Evolutionary conservation across 2,113 vertebrate species (phyloP), one percentile per base, ranked within the genome.

Genomic region (Lota lota): DNA sequence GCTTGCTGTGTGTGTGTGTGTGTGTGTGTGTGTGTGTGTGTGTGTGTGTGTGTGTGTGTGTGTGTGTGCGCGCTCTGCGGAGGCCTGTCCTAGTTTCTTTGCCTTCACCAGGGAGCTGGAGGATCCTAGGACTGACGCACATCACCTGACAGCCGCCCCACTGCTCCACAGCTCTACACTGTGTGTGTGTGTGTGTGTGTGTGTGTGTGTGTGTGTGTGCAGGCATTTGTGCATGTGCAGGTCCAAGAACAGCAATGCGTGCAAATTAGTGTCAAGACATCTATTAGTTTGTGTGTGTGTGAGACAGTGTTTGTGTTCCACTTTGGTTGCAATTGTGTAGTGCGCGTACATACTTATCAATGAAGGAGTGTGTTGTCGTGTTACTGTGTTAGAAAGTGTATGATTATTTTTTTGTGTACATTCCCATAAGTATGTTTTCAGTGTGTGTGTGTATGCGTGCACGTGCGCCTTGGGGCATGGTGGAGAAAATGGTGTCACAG

Each of bases 81-180:
- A 92, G 92, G 88, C 91, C 90, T 93, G 91, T 91, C 92, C 92
- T 91, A 92, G 86, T 88, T 92, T 92, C 84, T 76, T 84, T 85
- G 80, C 82, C 83, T 87, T 90, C 92, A 85, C 91, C 85, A 79
- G 92, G 91, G 91, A 93, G 78, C 86, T 61, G 7, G 77, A 82
- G 89, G 87, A 91, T 92, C 90, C 91, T 90, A 91, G 88, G 88
- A 89, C 91, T 92, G 88, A 88, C 87, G 89, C 91, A 86, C 87
- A 91, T 92, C 91, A 93, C 92, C 92, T 92, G 92, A 93, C 91
- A 91, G 88, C 82, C 77, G 87, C 89, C 87, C 89, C 86, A 84
- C 74, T 77, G 88, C 88, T 88, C 85, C 83, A 74, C 68, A 79
- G 85, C 78, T 83, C 78, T 72, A 73, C 73, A 66, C 77, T 15